Evolutionary conservation across 2,888 invertebrate species (phyloP).

Genomic region (Lamproptera curius): DNA sequence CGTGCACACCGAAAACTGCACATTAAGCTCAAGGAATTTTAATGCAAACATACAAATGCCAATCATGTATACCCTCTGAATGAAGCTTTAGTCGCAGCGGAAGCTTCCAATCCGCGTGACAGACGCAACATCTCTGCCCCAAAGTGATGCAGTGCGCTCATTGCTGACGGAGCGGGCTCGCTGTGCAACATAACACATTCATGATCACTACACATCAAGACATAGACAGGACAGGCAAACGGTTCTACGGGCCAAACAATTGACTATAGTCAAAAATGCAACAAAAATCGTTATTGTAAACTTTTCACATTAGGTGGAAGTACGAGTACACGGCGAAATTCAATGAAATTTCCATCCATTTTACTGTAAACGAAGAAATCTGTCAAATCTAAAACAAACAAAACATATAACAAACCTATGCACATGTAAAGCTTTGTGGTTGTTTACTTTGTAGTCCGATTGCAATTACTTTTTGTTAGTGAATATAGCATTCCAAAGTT

Average conservation of each 20-base stretch:
- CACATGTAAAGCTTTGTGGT: constrained; percentile 14
- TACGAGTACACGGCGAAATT: no score
- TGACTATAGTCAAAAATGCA: no score
- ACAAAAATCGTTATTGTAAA: no score
- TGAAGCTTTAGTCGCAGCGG: constrained; percentile 71
- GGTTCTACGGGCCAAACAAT: background rate
- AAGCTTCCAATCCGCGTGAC: constrained; percentile 88
- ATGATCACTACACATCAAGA: constrained; percentile 54
- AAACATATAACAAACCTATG: constrained; percentile 4
- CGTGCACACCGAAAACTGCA: background rate
- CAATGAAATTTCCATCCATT: no score
- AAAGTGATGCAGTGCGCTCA: constrained; percentile 91
- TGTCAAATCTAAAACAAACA: constrained; percentile 3
- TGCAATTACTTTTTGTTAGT: constrained; percentile 14
- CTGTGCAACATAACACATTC: constrained; percentile 75
- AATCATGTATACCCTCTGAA: constrained; percentile 68
- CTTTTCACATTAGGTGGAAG: no score
- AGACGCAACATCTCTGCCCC: constrained; percentile 92
- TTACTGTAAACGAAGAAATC: no score
- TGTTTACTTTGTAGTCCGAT: constrained; percentile 3
- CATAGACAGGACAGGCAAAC: constrained; percentile 27
- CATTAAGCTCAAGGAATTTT: constrained; percentile 10
- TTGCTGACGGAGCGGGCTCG: constrained; percentile 88
- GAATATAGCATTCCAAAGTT: background rate
- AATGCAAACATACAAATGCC: constrained; percentile 49